Evolutionary conservation across 2,113 vertebrate genomes (phyloP).

Genomic region (Etheostoma spectabile): DNA sequence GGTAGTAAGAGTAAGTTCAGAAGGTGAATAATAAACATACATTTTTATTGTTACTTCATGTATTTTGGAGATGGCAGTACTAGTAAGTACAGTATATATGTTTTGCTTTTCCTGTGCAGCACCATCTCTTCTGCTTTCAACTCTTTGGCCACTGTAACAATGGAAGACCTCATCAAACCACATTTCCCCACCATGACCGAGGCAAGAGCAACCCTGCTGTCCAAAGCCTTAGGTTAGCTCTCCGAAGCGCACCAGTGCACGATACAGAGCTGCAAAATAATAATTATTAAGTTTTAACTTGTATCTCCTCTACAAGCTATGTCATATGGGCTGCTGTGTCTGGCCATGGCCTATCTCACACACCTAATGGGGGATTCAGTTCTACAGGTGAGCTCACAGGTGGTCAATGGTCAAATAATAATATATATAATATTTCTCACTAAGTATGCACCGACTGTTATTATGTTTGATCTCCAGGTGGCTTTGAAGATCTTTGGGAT

Average conservation of each 20-base stretch:
- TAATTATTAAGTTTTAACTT: not conserved
- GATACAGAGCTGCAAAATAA: not conserved
- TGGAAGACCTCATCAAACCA: slow-evolving; percentile 94
- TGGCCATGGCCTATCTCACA: slow-evolving; percentile 93
- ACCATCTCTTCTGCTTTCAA: slow-evolving; percentile 97
- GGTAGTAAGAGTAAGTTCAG: not conserved
- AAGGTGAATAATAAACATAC: not conserved
- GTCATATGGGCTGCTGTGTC: slow-evolving; percentile 91
- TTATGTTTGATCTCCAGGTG: slow-evolving; percentile 79
- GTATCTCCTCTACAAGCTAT: slow-evolving; percentile 79
- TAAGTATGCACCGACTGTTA: not conserved
- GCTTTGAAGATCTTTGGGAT: slow-evolving; percentile 96
- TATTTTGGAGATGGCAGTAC: not conserved
- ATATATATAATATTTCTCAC: not conserved
- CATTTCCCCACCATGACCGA: slow-evolving; percentile 86
- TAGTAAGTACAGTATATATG: rapidly evolving
- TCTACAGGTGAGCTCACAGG: slow-evolving; percentile 83
- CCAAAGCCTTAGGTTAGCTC: slow-evolving; percentile 89
- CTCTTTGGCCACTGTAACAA: slow-evolving; percentile 93
- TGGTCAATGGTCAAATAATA: rapidly evolving
- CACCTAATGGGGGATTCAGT: slow-evolving; percentile 90
- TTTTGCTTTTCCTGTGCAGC: slow-evolving; percentile 73
- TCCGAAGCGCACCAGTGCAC: not conserved
- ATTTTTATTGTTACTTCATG: not conserved
- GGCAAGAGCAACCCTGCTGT: slow-evolving; percentile 85